Conservation (phyloP, 2,113 vertebrate genomes). For the Misgurnus mizolepis region DNA sequence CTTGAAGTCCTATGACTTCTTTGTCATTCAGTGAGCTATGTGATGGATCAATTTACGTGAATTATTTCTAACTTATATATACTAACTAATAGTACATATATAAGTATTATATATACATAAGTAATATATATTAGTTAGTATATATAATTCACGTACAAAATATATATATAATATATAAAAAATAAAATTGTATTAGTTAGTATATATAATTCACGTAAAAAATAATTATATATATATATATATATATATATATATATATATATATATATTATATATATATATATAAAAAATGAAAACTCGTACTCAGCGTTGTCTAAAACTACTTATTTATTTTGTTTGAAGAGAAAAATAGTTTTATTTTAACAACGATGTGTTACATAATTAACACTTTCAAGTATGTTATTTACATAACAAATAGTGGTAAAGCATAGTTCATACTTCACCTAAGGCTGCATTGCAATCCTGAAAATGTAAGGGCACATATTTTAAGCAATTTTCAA, state of each 20-base stretch:
- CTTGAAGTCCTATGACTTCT: neutral
- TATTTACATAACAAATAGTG: neutral
- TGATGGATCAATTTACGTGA: no score
- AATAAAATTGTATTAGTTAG: no score
- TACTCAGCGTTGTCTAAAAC: neutral
- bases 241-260: no score
- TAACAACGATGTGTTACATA: constrained; percentile 4
- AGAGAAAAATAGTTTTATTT: neutral
- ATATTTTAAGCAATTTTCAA: constrained; percentile 10
- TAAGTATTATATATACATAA: no score
- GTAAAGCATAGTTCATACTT: constrained; percentile 22
- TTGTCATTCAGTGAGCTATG: neutral
- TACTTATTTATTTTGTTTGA: neutral
- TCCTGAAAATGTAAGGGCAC: constrained; percentile 4
- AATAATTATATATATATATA: no score
- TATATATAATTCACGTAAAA: no score
- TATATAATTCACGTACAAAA: no score
- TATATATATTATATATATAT: no score
- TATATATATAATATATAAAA: no score
- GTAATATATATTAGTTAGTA: no score
- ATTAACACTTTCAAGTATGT: constrained; percentile 3
- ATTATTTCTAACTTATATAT: no score
- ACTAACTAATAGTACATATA: no score
- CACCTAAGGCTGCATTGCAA: constrained; percentile 6
- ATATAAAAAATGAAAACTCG: neutral